Base-by-base conservation (phyloP, 1,140 invertebrate species). In the Nebria ingens region DNA sequence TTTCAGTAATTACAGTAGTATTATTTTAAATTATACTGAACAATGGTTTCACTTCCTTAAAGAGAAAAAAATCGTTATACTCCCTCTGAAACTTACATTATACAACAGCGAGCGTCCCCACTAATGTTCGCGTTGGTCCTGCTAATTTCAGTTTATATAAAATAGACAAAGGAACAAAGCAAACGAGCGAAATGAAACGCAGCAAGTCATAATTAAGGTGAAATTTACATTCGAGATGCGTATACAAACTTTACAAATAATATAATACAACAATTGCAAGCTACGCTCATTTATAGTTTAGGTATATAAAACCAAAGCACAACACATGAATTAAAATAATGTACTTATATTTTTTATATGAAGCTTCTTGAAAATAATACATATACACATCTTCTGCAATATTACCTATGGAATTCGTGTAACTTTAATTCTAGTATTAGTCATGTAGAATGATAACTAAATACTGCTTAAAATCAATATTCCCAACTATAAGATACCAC, bases 101-200 rank as follows among this genome's bases (percentile, higher is more conserved):
- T 29, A 29, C 25, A 6, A 13, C 4, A 6, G 4, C 13, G 6
- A 4, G 40, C 40, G 15, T 17, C 4, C 15, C 15, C 6, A 12
- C 6, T 45, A 11, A 45, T 45, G 40, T 11, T 45, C 6, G 17
- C 40, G 40, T 45, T 17, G 40, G 40, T 17, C 17, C 40, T 17
- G 15, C 17, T 45, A 45, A 45, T 45, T 45, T 45, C 6, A 12
- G 40, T 45, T 45, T 45, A 45, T 45, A 45, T 45, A 12, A 45
- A 45, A 45, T 45, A 45, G 40, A 45, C 40, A 45, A 45, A 45
- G 40, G 40, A 45, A 45, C 40, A 45, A 45, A 45, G 40, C 40
- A 45, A 45, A 45, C 17, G 40, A 45, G 3, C 17, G 15, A 45
- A 45, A 45, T 45, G 40, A 45, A 45, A 45, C 15, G 40, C 15